Conservation (phyloP, 2,888 invertebrate genomes). For the Drosophila acutilabella region DNA sequence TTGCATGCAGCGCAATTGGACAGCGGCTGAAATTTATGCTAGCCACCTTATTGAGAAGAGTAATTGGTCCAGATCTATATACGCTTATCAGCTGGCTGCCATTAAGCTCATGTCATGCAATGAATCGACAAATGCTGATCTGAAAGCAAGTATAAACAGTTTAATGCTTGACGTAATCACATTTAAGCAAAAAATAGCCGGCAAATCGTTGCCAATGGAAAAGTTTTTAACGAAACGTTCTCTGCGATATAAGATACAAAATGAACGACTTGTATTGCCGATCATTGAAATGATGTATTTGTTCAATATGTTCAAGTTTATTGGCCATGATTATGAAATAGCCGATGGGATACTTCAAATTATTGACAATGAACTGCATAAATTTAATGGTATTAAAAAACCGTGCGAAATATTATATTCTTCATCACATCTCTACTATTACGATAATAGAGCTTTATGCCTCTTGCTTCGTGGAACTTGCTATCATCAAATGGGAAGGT, state of each 20-base stretch:
- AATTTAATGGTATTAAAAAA: conserved; percentile 46
- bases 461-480: conserved; percentile 93
- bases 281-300: conserved; percentile 95
- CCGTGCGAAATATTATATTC: not conserved
- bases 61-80: conserved; percentile 96
- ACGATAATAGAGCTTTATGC: conserved; percentile 91
- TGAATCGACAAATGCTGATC: conserved; percentile 62
- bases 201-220: conserved; percentile 98
- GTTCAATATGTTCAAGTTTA: conserved; percentile 95
- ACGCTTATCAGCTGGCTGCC: conserved; percentile 95
- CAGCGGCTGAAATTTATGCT: conserved; percentile 90
- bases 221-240: conserved; percentile 97
- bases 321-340: conserved; percentile 89
- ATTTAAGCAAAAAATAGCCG: conserved; percentile 95
- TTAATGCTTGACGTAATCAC: conserved; percentile 91
- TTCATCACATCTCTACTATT: conserved; percentile 84
- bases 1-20: conserved; percentile 87
- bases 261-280: conserved; percentile 91
- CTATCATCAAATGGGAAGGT: conserved; percentile 91
- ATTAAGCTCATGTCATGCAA: conserved; percentile 91
- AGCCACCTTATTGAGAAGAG: conserved; percentile 90
- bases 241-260: conserved; percentile 91
- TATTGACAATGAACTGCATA: conserved; percentile 86
- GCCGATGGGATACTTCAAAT: conserved; percentile 88
- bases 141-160: conserved; percentile 85